phyloP scores from a whole-genome alignment of 92 coral and sea anemone species.

The Actinostola sp. region DNA sequence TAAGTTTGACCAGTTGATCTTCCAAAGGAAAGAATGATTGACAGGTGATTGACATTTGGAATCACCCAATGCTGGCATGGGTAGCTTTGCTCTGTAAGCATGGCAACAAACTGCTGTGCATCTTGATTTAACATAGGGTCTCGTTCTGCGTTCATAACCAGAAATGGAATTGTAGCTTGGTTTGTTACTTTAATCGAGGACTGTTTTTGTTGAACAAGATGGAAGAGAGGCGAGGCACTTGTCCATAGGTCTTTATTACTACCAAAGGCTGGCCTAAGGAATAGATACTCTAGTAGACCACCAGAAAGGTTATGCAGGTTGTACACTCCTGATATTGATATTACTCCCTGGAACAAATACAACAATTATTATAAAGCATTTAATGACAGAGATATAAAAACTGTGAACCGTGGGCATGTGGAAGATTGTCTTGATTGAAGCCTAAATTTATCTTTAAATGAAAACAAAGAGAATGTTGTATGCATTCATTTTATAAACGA shows the following conservation, averaged over 20 bases:
- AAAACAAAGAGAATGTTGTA: too few species aligned
- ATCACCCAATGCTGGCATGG: slow-evolving; percentile 31
- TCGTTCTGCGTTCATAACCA: slow-evolving; percentile 53
- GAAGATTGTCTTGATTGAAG: too few species aligned
- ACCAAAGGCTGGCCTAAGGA: slow-evolving; percentile 62
- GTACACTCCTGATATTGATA: slow-evolving; percentile 65
- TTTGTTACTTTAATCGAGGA: neutral
- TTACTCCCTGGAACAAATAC: slow-evolving; percentile 49
- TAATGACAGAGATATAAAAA: too few species aligned
- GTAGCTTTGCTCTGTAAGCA: slow-evolving; percentile 7
- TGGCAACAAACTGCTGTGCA: slow-evolving; percentile 40
- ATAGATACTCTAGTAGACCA: slow-evolving; percentile 30
- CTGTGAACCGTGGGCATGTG: too few species aligned
- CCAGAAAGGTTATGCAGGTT: slow-evolving; percentile 46
- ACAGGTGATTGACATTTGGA: slow-evolving; percentile 45
- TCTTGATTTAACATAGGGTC: slow-evolving; percentile 50
- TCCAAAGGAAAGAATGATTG: slow-evolving; percentile 46
- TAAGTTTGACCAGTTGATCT: neutral
- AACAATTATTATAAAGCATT: neutral
- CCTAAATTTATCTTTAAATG: too few species aligned
- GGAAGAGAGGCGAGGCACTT: slow-evolving; percentile 52
- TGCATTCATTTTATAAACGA: too few species aligned
- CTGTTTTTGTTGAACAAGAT: slow-evolving; percentile 5
- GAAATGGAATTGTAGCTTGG: slow-evolving; percentile 43
- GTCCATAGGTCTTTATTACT: slow-evolving; percentile 31